phyloP scores from a whole-genome alignment of 1,140 invertebrate genomes.

The Euschistus heros region DNA sequence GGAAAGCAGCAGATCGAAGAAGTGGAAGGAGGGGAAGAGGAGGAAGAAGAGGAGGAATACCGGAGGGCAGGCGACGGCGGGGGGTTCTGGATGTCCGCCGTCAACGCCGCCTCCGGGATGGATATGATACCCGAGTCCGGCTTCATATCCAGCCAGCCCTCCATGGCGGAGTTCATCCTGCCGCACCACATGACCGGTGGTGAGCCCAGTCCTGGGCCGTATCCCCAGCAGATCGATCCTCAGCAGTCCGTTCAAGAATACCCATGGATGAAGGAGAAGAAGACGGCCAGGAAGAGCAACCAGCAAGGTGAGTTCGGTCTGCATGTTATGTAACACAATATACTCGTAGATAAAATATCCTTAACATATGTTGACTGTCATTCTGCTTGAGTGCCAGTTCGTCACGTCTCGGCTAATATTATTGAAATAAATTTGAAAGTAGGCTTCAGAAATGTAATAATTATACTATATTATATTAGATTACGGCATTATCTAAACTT shows the following conservation, averaged over 20 bases:
- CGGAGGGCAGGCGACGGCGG: conserved; percentile 31
- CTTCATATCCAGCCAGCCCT: conserved; percentile 84
- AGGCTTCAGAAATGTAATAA: no score
- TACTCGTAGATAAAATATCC: no score
- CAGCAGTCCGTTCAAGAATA: conserved; percentile 80
- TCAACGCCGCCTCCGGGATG: conserved; percentile 41
- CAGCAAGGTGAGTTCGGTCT: conserved; percentile 65
- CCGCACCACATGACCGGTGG: conserved; percentile 52
- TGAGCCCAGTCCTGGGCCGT: conserved; percentile 30
- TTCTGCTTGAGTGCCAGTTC: no score
- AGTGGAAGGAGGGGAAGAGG: conserved; percentile 24
- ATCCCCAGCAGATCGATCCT: conserved; percentile 37
- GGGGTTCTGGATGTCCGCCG: conserved; percentile 45
- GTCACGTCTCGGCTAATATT: no score
- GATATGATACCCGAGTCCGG: conserved; percentile 55
- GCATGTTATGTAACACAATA: no score
- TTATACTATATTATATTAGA: no score
- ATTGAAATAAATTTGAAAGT: no score
- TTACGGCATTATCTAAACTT: no score
- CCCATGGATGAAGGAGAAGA: conserved; percentile 97
- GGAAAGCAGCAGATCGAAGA: conserved; percentile 26
- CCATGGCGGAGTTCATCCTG: conserved; percentile 84
- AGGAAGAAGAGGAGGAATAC: conserved; percentile 27
- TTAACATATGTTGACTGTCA: no score
- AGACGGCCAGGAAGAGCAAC: conserved; percentile 76